These are phyloP conservation scores for Nomia melanderi DNA, from an alignment of 1,140 invertebrate species.

Conservation along the genomic window DNA sequence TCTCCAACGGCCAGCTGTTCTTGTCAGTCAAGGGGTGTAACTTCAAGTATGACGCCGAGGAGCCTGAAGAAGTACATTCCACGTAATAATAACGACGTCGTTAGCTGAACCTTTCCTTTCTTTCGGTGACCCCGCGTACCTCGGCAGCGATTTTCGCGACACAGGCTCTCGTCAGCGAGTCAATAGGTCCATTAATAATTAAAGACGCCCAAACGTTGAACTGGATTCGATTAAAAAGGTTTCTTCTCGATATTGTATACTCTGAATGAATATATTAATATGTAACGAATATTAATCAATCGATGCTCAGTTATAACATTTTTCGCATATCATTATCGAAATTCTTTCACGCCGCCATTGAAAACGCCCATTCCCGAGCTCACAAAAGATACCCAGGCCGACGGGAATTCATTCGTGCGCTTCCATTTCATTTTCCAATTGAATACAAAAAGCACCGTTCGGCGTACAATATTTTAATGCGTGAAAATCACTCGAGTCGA, in stretches of 20 bases:
- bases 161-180: background rate
- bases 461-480: background rate
- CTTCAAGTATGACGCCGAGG: conserved; percentile 41
- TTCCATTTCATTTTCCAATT: background rate
- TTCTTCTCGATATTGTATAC: too few relatives aligned
- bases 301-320: too few relatives aligned
- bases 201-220: background rate
- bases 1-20: conserved; percentile 43
- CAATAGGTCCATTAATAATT: background rate
- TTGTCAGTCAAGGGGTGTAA: conserved; percentile 48
- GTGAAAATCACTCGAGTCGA: background rate
- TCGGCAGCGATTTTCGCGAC: background rate
- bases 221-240: too few relatives aligned
- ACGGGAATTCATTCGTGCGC: background rate
- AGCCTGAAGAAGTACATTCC: conserved; percentile 47
- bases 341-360: too few relatives aligned
- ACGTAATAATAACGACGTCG: conserved; percentile 63
- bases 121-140: conserved; percentile 23
- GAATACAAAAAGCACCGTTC: background rate
- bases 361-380: too few relatives aligned
- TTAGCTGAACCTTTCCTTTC: conserved; percentile 50
- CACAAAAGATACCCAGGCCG: background rate
- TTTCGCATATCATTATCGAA: too few relatives aligned
- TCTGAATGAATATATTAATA: too few relatives aligned
- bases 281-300: too few relatives aligned